Conservation (phyloP, 2,888 invertebrate genomes). For the Congeria kusceri region DNA sequence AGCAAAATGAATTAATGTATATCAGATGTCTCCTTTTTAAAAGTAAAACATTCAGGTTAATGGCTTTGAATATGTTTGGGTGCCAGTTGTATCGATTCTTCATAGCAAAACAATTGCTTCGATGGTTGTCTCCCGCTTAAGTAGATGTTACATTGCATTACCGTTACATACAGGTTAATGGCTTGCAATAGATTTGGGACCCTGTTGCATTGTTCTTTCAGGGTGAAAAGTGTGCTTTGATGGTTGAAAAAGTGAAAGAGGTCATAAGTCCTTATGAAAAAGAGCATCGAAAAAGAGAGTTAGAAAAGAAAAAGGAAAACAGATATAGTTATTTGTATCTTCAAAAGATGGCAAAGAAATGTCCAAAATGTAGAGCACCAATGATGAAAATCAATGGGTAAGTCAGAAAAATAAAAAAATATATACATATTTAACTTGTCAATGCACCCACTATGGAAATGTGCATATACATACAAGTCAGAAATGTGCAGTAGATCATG, state of each 20-base stretch:
- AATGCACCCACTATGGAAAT: not conserved
- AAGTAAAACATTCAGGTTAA: too few species aligned
- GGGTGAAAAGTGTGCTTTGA: conserved; percentile 54
- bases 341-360: conserved; percentile 50
- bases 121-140: too few species aligned
- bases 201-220: conserved; percentile 19
- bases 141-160: too few species aligned
- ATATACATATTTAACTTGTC: not conserved
- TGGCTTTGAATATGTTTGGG: too few species aligned
- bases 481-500: too few species aligned
- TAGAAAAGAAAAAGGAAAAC: conserved; percentile 38
- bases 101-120: conserved; percentile 56
- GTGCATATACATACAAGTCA: too few species aligned
- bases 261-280: not conserved
- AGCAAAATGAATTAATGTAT: too few species aligned
- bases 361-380: conserved; percentile 67
- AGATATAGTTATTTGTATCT: conserved; percentile 33
- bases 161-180: too few species aligned
- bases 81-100: not conserved
- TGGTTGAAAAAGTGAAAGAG: not conserved
- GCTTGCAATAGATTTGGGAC: too few species aligned
- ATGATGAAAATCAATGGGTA: conserved; percentile 74
- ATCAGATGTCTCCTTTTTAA: too few species aligned
- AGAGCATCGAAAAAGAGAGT: not conserved
- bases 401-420: not conserved